A percentile compares a stretch with the other conserved stretches of the same genome.
Conservation (phyloP, 2,113 vertebrate genomes). For the Clarias gariepinus region DNA sequence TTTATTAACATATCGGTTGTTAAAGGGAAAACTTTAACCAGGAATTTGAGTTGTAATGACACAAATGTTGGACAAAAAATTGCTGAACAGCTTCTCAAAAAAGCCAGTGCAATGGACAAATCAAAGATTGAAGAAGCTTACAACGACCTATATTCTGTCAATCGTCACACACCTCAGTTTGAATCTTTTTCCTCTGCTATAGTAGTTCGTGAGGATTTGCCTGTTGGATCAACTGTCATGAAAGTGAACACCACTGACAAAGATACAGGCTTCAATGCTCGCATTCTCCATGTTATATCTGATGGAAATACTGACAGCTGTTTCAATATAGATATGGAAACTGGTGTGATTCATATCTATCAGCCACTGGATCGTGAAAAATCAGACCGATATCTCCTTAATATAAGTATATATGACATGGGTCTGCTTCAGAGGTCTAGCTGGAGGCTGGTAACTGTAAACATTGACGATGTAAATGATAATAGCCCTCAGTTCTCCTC, state of each 20-base stretch:
- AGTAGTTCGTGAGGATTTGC: slow-evolving; percentile 85
- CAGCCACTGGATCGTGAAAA: slow-evolving; percentile 89
- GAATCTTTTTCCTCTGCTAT: slow-evolving; percentile 90
- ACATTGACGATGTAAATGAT: slow-evolving; percentile 92
- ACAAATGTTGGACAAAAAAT: slow-evolving; percentile 88
- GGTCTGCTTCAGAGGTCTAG: slow-evolving; percentile 85
- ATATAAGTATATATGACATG: slow-evolving; percentile 93
- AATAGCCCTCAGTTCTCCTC: slow-evolving; percentile 86
- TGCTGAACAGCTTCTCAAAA: slow-evolving; percentile 90
- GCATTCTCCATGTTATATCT: slow-evolving; percentile 87
- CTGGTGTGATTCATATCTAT: slow-evolving; percentile 82
- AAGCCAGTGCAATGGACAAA: slow-evolving; percentile 82
- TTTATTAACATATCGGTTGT: slow-evolving; percentile 92
- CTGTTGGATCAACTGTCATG: slow-evolving; percentile 80
- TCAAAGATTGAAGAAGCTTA: slow-evolving; percentile 79
- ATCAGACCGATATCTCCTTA: slow-evolving; percentile 87
- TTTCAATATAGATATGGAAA: slow-evolving; percentile 90
- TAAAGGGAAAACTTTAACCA: slow-evolving; percentile 82
- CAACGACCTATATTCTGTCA: slow-evolving; percentile 85
- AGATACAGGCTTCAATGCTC: slow-evolving; percentile 90
- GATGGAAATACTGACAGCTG: slow-evolving; percentile 88
- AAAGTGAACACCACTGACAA: slow-evolving; percentile 86
- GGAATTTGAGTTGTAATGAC: slow-evolving; percentile 87
- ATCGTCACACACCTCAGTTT: slow-evolving; percentile 90
- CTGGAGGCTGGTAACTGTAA: slow-evolving; percentile 88